phyloP scores from a whole-genome alignment of 2,113 vertebrate genomes.

The rabbit (Oryctolagus cuniculus) region mOryCun1.1 NC_091432.1:120276001-120276500 shows the following conservation, averaged over 20 bases:
- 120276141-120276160: constrained; percentile 74
- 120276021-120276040: background rate
- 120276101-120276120: constrained; percentile 65
- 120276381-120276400: background rate
- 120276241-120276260: constrained; percentile 40
- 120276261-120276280: background rate
- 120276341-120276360: background rate
- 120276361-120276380: background rate
- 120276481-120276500: constrained; percentile 68
- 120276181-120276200: constrained; percentile 73
- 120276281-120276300: constrained; percentile 46
- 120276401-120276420: background rate
- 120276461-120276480: constrained; percentile 81
- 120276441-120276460: constrained; percentile 16
- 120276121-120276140: constrained; percentile 55
- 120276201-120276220: constrained; percentile 77
- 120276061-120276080: constrained; percentile 61
- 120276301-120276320: constrained; percentile 27
- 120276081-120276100: background rate
- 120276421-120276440: background rate
- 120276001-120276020: background rate
- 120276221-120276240: constrained; percentile 44
- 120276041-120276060: background rate
- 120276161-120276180: constrained; percentile 65
- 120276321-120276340: background rate